A percentile compares a stretch with the other conserved stretches of the same genome.
Conservation (phyloP, 2,888 invertebrate species). For the Nebria salina region DNA sequence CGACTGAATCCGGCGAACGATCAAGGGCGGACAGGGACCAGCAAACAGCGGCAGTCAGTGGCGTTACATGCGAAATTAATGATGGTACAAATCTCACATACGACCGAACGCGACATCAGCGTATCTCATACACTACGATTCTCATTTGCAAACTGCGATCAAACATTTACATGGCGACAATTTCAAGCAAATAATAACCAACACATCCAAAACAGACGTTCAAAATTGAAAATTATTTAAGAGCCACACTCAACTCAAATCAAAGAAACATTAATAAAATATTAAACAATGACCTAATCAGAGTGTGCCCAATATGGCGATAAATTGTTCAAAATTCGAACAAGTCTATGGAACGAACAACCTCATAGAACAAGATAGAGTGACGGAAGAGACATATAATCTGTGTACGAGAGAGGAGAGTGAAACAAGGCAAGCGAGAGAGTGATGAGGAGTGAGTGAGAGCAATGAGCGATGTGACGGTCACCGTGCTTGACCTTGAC, state of each 20-base stretch:
- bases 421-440: conserved; percentile 3
- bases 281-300: not conserved
- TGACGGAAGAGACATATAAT: not conserved
- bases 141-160: not conserved
- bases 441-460: conserved; percentile 11
- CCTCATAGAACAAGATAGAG: not conserved
- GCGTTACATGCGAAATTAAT: conserved; percentile 22
- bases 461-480: conserved; percentile 34
- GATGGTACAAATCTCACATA: conserved; percentile 4
- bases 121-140: not conserved
- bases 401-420: conserved; percentile 2
- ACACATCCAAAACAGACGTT: not conserved
- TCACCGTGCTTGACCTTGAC: conserved; percentile 49
- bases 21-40: conserved; percentile 7
- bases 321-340: not conserved
- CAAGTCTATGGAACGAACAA: not conserved
- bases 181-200: not conserved
- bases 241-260: too few relatives aligned
- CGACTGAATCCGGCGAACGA: not conserved
- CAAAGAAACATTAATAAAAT: not conserved
- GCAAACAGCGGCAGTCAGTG: not conserved
- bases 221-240: too few relatives aligned
- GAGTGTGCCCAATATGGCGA: too few relatives aligned
- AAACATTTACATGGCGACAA: not conserved
- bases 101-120: not conserved